Base-by-base conservation (phyloP, 1,140 invertebrate species). In the Limonius californicus region DNA sequence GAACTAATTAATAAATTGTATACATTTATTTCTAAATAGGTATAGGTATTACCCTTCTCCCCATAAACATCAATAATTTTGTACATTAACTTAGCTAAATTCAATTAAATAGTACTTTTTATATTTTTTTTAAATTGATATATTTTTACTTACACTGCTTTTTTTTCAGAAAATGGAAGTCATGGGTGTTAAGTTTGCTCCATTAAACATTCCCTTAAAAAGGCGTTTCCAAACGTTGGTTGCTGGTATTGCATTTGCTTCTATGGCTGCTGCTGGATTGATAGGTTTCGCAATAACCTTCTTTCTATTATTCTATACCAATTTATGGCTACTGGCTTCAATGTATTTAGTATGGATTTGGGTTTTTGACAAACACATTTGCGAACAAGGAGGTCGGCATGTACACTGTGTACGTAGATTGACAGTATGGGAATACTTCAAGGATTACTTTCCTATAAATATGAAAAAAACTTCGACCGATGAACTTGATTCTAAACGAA, bases 221-320 rank as follows among this genome's bases (percentile, higher is more conserved):
- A 77, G 94, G 19, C 81, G 93, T 4, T 75, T 94, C 1, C 89
- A 97, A 78, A 95, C 92, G 0, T 70, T 92, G 0, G 85, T 86
- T 0, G 90, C 87, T 0, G 80, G 84, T 0, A 76, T 39, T 9
- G n/a, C 35, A 2, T 11, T n/a, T 2, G 2, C n/a, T 6, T 12
- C n/a, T 14, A 9, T 39, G n/a, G 35, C 35, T 1, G 84, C 89
- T 61, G n/a, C 2, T 39, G 8, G 11, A n/a, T 39, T 39, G 3
- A 12, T 39, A n/a, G 35, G 7, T 39, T 77, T 82, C 12, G 50
- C 79, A 14, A 12, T 39, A 39, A 39, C n/a, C 1, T 39, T 39
- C n/a, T 83, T 82, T 66, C 59, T 85, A 0, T 30, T 88, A 0
- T 67, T 83, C 0, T 81, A 80, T 62, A 39, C 3, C n/a, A 1